Conservation (phyloP, 1,140 invertebrate species). For the Papilio polyxenes region DNA sequence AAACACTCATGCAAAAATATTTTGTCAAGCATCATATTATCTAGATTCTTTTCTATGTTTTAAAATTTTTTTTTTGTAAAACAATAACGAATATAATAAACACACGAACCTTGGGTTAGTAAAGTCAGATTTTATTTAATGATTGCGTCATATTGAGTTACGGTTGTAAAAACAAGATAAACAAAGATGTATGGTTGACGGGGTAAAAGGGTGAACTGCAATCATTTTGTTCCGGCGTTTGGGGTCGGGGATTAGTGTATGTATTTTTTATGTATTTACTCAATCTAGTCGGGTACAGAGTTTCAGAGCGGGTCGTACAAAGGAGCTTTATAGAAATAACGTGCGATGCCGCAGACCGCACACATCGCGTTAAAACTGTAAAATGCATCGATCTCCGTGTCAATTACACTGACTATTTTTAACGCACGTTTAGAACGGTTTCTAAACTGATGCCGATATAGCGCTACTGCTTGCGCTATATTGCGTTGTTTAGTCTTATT, state of each 20-base stretch:
- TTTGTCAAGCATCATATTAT: too few relatives aligned
- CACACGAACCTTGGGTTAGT: conserved; percentile 24
- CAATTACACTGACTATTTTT: conserved; percentile 68
- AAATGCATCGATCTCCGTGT: conserved; percentile 62
- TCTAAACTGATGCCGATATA: conserved; percentile 35
- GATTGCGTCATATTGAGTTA: conserved; percentile 31
- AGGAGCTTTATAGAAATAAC: conserved; percentile 41
- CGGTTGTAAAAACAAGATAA: conserved; percentile 39
- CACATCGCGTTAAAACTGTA: conserved; percentile 47
- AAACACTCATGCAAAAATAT: not conserved
- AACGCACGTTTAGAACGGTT: conserved; percentile 45
- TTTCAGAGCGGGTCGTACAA: conserved; percentile 29
- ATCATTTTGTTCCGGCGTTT: conserved; percentile 44
- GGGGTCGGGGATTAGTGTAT: conserved; percentile 30
- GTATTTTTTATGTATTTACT: conserved; percentile 44
- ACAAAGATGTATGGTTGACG: conserved; percentile 40
- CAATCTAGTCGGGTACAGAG: conserved; percentile 33
- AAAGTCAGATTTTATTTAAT: conserved; percentile 33
- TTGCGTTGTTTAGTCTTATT: conserved; percentile 52
- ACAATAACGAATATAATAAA: not conserved
- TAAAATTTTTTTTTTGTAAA: not conserved
- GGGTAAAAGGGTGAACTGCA: conserved; percentile 54
- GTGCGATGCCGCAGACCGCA: conserved; percentile 51
- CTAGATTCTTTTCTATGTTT: too few relatives aligned
- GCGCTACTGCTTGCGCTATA: conserved; percentile 7